phyloP scores from a whole-genome alignment of 2,113 vertebrate genomes.

The Circaetus cinerascens region DNA sequence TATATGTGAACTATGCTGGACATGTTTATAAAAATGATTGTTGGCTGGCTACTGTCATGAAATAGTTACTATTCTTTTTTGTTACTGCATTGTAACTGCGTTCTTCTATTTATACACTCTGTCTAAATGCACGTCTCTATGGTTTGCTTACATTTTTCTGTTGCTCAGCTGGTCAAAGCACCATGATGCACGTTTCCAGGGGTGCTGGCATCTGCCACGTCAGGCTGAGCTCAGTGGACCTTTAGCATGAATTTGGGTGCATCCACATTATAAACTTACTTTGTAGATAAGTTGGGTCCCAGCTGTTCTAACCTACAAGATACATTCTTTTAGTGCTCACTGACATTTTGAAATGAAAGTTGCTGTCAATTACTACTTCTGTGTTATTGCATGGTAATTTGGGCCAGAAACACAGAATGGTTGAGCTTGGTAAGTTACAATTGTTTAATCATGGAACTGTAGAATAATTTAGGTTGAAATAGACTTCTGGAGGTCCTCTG shows the following conservation, averaged over 20 bases:
- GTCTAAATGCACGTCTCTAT: neutral
- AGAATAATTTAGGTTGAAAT: neutral
- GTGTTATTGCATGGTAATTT: neutral
- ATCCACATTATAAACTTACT: neutral
- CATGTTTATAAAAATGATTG: neutral
- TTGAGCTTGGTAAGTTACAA: neutral
- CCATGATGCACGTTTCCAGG: neutral
- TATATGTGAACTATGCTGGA: neutral
- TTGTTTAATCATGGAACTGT: neutral
- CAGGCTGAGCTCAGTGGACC: neutral
- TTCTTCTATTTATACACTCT: neutral
- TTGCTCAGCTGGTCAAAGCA: neutral
- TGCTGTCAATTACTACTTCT: neutral
- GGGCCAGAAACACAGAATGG: neutral
- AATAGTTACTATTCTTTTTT: neutral
- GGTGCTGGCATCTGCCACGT: fast-evolving
- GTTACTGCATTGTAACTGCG: neutral
- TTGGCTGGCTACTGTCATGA: neutral
- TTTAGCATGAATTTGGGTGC: neutral
- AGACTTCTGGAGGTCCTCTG: neutral
- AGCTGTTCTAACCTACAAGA: neutral
- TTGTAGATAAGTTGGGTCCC: neutral
- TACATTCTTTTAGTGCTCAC: neutral
- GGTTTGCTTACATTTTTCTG: neutral
- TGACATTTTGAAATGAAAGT: neutral